These are phyloP conservation scores for Andrena chrysosceles DNA, from an alignment of 2,888 invertebrate species.

Conservation along the genomic window DNA sequence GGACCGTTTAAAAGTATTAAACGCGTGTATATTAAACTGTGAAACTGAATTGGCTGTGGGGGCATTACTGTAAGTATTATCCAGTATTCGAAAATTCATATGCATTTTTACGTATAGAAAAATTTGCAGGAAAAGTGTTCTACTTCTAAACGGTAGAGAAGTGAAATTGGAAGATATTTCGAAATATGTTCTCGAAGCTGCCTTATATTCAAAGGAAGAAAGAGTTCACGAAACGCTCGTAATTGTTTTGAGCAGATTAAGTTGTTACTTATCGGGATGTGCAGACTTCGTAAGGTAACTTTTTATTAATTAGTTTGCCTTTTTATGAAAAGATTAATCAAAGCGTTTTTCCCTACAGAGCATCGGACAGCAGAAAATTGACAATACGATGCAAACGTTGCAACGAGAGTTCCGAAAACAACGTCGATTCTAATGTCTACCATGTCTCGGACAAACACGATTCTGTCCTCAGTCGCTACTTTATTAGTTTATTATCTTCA, in stretches of 20 bases:
- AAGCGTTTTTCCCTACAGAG: slow-evolving; percentile 42
- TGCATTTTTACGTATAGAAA: neutral
- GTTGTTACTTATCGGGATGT: slow-evolving; percentile 77
- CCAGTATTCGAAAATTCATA: neutral
- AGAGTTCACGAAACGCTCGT: slow-evolving; percentile 75
- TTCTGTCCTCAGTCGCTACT: slow-evolving; percentile 76
- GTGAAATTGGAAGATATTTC: slow-evolving; percentile 69
- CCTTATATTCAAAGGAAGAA: slow-evolving; percentile 69
- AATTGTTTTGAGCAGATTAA: slow-evolving; percentile 75
- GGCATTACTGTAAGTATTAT: slow-evolving; percentile 75
- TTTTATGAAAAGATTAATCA: slow-evolving; percentile 22
- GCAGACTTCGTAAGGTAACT: slow-evolving; percentile 75
- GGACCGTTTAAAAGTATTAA: slow-evolving; percentile 74
- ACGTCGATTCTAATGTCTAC: slow-evolving; percentile 24
- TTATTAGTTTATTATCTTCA: slow-evolving; percentile 75
- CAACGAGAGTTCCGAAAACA: slow-evolving; percentile 48
- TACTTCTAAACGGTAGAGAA: slow-evolving; percentile 51
- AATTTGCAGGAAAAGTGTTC: slow-evolving; percentile 46
- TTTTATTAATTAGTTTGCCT: slow-evolving; percentile 10
- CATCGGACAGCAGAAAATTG: slow-evolving; percentile 59
- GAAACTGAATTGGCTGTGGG: slow-evolving; percentile 74
- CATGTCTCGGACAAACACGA: slow-evolving; percentile 67
- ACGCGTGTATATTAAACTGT: slow-evolving; percentile 68
- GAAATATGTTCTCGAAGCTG: slow-evolving; percentile 77
- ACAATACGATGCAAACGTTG: slow-evolving; percentile 75